Percentiles rank a stretch among this genome's conserved stretches.
Evolutionary conservation across 2,113 vertebrate species (phyloP).

Genomic region (Hypocryptadius cinnamomeus): DNA sequence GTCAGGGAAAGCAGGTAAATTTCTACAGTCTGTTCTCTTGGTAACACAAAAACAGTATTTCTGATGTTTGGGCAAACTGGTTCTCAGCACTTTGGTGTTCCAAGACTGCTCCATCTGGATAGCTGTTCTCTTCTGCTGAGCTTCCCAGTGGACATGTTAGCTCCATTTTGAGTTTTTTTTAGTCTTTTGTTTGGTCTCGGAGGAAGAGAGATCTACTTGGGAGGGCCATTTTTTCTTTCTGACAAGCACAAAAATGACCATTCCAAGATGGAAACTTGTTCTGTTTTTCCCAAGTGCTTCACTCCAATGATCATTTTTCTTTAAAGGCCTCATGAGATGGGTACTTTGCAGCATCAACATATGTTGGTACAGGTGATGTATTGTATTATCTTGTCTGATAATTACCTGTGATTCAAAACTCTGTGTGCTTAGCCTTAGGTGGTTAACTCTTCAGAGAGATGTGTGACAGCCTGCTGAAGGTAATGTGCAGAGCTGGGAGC

Average conservation of each 20-base stretch:
- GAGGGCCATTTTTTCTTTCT: neutral
- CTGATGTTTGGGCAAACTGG: neutral
- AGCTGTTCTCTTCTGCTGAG: neutral
- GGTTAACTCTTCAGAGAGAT: neutral
- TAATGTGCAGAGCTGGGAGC: neutral
- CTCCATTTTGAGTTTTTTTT: neutral
- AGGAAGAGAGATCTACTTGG: neutral
- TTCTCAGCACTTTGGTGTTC: neutral
- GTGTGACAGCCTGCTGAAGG: neutral
- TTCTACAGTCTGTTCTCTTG: neutral
- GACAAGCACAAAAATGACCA: neutral
- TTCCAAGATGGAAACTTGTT: neutral
- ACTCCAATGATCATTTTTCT: neutral
- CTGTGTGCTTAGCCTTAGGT: neutral
- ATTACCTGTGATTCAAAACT: neutral
- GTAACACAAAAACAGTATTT: neutral
- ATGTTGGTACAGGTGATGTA: neutral
- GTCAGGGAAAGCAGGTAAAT: neutral
- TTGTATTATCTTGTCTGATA: neutral
- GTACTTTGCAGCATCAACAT: neutral
- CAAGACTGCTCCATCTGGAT: neutral
- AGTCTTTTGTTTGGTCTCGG: neutral
- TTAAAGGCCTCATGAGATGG: neutral
- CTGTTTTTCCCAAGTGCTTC: neutral
- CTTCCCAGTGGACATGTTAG: neutral